Conservation (phyloP, 1,140 invertebrate genomes). For the Solenopsis invicta region DNA sequence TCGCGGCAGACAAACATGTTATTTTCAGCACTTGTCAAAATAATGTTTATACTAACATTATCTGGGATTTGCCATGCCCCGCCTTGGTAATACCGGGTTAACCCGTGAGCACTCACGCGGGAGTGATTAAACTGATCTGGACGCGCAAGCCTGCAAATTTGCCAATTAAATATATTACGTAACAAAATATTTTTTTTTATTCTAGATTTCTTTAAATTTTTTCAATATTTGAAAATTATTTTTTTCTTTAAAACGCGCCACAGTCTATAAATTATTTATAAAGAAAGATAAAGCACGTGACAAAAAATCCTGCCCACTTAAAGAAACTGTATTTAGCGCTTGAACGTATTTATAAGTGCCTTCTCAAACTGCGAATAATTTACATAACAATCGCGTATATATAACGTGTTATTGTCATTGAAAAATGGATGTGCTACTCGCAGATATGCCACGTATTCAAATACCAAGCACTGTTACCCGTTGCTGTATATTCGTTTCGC, state of each 20-base stretch:
- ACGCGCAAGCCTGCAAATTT: too few species aligned
- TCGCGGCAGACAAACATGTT: background rate
- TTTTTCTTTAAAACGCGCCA: too few species aligned
- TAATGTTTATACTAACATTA: background rate
- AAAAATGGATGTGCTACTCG: background rate
- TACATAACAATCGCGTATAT: background rate
- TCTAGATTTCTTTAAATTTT: too few species aligned
- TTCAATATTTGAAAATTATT: too few species aligned
- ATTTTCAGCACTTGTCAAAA: background rate
- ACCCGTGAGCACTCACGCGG: too few species aligned
- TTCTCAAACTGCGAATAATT: background rate
- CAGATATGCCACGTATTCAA: background rate
- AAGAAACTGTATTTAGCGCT: background rate
- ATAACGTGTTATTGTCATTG: background rate
- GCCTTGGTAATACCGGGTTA: background rate
- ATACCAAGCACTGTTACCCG: background rate
- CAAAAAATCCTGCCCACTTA: too few species aligned
- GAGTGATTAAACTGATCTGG: too few species aligned
- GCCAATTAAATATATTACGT: too few species aligned
- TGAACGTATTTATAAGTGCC: background rate
- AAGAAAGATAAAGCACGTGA: too few species aligned
- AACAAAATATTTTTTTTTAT: too few species aligned
- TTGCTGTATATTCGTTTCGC: background rate
- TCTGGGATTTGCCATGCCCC: background rate
- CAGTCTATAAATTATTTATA: too few species aligned